These are phyloP conservation scores for Diplodus puntazzo DNA, from an alignment of 2,797 vertebrate genomes.

Conservation along the genomic window DNA sequence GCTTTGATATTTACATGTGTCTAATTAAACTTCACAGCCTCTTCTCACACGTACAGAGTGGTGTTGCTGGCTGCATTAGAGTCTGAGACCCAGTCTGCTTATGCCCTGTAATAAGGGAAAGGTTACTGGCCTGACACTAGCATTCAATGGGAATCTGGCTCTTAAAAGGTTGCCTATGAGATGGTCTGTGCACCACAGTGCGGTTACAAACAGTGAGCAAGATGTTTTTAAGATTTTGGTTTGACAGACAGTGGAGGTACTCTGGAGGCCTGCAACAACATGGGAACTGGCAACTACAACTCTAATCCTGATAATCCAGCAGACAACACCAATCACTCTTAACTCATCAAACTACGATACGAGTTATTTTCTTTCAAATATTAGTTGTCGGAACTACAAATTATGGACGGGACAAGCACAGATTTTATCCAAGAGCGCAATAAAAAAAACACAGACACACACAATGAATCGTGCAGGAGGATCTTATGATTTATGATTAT, in stretches of 20 bases:
- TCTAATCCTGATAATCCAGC: not conserved
- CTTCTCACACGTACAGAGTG: constrained; percentile 70
- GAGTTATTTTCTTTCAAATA: not conserved
- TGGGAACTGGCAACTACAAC: not conserved
- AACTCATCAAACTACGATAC: not conserved
- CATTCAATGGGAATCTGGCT: constrained; percentile 58
- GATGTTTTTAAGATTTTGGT: constrained; percentile 9
- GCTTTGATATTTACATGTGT: constrained; percentile 83
- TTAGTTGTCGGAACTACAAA: not conserved
- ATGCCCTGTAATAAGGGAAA: constrained; percentile 72
- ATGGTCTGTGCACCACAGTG: constrained; percentile 24
- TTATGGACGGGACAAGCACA: not conserved
- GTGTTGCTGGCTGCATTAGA: constrained; percentile 64
- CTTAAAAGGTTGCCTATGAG: constrained; percentile 25
- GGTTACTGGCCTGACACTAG: constrained; percentile 50
- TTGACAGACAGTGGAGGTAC: not conserved
- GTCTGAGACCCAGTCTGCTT: constrained; percentile 59
- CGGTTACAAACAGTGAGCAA: constrained; percentile 37
- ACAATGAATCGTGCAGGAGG: no score
- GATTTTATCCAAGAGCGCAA: no score
- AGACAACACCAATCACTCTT: not conserved
- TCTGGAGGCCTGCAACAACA: not conserved
- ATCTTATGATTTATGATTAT: no score
- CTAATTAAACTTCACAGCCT: constrained; percentile 78
- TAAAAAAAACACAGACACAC: no score